These are phyloP conservation scores for Ceyx melanurus DNA, from an alignment of 2,113 vertebrate species.

Conservation along the genomic window DNA sequence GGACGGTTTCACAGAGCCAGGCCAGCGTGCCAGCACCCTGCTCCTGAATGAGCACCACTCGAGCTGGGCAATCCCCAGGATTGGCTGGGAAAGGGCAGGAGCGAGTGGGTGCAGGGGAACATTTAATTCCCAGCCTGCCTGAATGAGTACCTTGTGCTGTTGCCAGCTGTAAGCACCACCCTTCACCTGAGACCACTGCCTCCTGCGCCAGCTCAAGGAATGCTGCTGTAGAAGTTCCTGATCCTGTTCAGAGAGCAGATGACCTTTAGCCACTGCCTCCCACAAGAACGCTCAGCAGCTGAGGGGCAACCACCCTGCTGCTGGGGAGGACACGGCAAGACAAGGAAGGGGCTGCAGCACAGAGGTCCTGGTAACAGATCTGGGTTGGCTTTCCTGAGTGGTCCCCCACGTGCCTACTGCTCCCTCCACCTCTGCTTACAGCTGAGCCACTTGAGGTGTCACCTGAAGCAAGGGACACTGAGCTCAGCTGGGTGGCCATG, in stretches of 20 bases:
- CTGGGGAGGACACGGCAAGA: too few relatives aligned
- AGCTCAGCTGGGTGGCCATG: background rate
- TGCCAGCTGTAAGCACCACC: background rate
- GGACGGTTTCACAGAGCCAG: background rate
- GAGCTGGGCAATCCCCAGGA: background rate
- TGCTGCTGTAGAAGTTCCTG: background rate
- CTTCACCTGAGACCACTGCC: background rate
- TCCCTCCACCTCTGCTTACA: background rate
- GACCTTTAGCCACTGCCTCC: background rate
- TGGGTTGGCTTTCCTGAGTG: accelerated
- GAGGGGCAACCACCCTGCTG: background rate
- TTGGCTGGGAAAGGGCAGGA: background rate
- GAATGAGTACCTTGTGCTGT: background rate
- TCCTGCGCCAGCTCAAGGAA: background rate
- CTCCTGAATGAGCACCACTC: background rate
- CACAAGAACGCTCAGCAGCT: background rate
- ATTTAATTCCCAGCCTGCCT: background rate
- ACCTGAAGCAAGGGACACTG: accelerated
- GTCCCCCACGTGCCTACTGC: accelerated
- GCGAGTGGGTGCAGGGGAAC: background rate
- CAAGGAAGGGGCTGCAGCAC: background rate
- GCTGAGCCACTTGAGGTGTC: background rate
- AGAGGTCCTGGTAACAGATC: background rate
- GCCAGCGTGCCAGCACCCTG: background rate
- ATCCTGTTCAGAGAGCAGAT: background rate